Evolutionary conservation across 2,797 vertebrate species (phyloP).

Genomic region (Synaphobranchus kaupii): DNA sequence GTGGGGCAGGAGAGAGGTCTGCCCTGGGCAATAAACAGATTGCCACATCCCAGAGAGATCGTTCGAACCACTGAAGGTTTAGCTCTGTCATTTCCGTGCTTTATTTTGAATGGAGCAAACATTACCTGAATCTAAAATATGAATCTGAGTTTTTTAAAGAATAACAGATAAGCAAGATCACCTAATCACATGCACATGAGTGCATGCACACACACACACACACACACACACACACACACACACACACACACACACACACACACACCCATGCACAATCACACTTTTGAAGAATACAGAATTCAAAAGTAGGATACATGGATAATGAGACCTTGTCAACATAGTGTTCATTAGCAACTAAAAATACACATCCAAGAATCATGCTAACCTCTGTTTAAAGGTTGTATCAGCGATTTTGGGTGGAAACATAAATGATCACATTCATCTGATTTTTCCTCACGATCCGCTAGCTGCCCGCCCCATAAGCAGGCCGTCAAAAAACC

Average conservation of each 20-base stretch:
- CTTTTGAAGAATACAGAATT: neutral
- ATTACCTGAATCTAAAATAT: neutral
- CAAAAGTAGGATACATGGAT: no score
- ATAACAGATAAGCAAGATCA: neutral
- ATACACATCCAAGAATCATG: no score
- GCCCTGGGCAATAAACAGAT: neutral
- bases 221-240: neutral
- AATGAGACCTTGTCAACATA: no score
- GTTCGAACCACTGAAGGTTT: neutral
- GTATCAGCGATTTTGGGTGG: no score
- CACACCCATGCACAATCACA: neutral
- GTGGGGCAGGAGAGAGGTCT: neutral
- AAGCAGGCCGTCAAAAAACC: no score
- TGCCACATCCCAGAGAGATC: neutral
- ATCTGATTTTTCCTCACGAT: no score
- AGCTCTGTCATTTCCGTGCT: neutral
- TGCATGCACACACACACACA: neutral
- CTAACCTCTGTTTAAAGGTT: no score
- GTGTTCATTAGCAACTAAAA: no score
- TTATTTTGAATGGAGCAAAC: neutral
- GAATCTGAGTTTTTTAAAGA: neutral
- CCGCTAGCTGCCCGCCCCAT: no score
- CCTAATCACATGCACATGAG: neutral
- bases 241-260: neutral
- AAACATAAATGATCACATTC: no score